These are phyloP conservation scores for Oriolus oriolus DNA, from an alignment of 2,113 vertebrate species.

Conservation along the genomic window DNA sequence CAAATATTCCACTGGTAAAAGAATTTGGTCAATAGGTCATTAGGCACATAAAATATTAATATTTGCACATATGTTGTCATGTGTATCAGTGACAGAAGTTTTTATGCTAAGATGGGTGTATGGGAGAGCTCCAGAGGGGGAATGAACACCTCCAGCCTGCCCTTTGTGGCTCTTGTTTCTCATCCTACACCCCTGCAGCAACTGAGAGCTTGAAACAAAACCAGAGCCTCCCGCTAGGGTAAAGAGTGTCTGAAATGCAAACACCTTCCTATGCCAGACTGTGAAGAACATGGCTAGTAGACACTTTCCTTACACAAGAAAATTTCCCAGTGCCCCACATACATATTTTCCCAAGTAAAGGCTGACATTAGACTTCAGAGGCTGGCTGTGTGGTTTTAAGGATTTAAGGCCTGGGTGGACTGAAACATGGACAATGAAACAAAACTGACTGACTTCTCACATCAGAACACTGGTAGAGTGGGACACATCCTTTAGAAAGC, in stretches of 20 bases:
- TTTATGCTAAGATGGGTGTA: neutral
- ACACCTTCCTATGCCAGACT: neutral
- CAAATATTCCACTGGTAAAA: neutral
- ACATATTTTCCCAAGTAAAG: neutral
- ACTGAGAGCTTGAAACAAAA: neutral
- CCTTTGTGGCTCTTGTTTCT: neutral
- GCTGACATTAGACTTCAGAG: neutral
- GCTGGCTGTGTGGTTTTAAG: neutral
- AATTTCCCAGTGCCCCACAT: neutral
- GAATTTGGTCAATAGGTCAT: neutral
- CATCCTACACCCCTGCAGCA: neutral
- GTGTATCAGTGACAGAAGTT: neutral
- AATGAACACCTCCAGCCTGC: neutral
- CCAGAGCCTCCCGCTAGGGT: neutral
- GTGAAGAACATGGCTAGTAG: neutral
- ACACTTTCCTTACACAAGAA: rapidly evolving
- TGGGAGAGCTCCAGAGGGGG: neutral
- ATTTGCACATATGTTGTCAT: neutral
- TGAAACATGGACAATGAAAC: neutral
- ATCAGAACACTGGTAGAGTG: rapidly evolving
- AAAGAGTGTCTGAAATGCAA: neutral
- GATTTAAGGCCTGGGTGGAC: neutral
- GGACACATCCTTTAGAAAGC: neutral
- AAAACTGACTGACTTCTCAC: neutral
- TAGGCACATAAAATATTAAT: neutral